phyloP scores from a whole-genome alignment of 2,113 vertebrate genomes.

The Helogale parvula region DNA sequence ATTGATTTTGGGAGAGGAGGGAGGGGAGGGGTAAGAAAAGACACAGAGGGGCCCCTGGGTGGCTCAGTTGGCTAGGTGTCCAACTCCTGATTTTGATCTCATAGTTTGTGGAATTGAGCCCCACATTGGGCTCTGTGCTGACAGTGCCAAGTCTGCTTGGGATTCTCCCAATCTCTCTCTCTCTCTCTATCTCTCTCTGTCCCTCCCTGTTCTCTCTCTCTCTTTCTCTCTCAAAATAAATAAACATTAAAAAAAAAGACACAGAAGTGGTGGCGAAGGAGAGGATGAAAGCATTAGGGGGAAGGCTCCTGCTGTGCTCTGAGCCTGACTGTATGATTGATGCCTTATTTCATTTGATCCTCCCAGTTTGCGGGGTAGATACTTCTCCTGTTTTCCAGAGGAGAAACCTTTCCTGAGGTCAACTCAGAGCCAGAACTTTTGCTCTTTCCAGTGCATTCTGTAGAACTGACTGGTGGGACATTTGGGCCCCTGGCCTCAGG shows the following conservation, averaged over 20 bases:
- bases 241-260: neutral
- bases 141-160: no score
- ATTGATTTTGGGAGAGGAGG: neutral
- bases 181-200: no score
- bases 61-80: no score
- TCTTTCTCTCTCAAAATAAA: no score
- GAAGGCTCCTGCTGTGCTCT: neutral
- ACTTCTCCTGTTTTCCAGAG: neutral
- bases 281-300: neutral
- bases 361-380: neutral
- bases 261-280: neutral
- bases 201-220: no score
- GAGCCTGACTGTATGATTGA: neutral
- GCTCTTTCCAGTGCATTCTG: neutral
- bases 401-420: neutral
- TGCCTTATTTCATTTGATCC: neutral
- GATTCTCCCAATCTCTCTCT: no score
- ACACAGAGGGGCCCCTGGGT: no score
- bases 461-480: neutral
- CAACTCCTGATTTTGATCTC: no score
- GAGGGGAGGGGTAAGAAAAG: neutral
- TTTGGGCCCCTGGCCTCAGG: neutral
- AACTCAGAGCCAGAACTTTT: neutral
- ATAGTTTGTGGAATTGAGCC: no score
- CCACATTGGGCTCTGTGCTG: no score